A percentile compares a stretch with the other conserved stretches of the same genome.
These are phyloP conservation scores for Cuniculus paca DNA, from an alignment of 2,797 vertebrate genomes.

Conservation along the genomic window DNA sequence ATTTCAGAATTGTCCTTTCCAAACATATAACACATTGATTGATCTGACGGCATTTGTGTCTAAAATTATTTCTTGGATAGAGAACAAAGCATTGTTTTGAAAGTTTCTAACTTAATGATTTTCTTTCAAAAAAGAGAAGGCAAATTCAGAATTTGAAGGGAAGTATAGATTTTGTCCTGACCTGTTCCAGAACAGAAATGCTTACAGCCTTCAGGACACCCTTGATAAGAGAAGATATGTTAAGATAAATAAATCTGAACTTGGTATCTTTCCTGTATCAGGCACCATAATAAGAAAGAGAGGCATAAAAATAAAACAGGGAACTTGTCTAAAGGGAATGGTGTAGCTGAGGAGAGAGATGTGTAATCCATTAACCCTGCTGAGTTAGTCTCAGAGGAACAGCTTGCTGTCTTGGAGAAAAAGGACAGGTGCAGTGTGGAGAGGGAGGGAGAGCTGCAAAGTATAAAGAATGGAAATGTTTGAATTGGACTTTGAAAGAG, in stretches of 20 bases:
- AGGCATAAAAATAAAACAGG: slow-evolving; percentile 1
- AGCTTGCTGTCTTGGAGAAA: background rate
- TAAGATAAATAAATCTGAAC: slow-evolving; percentile 48
- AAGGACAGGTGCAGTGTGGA: no score
- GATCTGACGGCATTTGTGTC: slow-evolving; percentile 62
- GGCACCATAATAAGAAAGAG: background rate
- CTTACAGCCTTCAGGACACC: background rate
- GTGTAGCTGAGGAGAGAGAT: background rate
- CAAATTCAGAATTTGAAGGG: slow-evolving; percentile 58
- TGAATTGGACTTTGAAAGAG: slow-evolving; percentile 2
- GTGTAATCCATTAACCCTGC: background rate
- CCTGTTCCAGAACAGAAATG: slow-evolving; percentile 32
- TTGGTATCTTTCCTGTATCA: background rate
- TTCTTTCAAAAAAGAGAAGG: slow-evolving; percentile 54
- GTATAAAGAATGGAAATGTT: background rate
- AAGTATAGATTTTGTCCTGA: slow-evolving; percentile 56
- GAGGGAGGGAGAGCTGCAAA: background rate
- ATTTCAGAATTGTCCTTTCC: slow-evolving; percentile 68
- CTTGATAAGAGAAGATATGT: slow-evolving; percentile 16
- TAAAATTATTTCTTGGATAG: slow-evolving; percentile 70
- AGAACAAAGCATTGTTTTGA: slow-evolving; percentile 28
- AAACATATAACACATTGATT: slow-evolving; percentile 45
- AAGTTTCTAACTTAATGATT: slow-evolving; percentile 54
- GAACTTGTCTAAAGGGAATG: background rate
- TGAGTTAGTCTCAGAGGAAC: background rate